Evolutionary conservation across 2,797 vertebrate species (phyloP).

Genomic region (Propithecus perrieri): DNA sequence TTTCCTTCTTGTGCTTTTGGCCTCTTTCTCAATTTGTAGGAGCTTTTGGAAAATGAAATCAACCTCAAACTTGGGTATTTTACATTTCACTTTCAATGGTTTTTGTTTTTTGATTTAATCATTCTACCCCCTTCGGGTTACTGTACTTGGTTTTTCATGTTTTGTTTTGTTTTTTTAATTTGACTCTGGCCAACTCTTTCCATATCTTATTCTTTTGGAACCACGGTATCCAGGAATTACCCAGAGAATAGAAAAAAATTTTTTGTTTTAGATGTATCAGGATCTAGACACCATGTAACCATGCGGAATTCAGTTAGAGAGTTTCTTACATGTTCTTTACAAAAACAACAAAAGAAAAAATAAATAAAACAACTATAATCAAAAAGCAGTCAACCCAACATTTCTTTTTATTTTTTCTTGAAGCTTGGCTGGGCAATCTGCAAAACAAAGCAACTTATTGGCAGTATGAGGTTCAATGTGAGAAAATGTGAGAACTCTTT

Average conservation of each 20-base stretch:
- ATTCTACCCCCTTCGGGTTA: not conserved
- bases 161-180: not conserved
- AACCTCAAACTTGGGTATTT: not conserved
- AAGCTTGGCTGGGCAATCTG: not conserved
- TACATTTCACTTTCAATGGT: not conserved
- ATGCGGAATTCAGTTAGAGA: not conserved
- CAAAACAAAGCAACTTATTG: not conserved
- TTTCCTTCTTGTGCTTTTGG: not conserved
- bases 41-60: constrained; percentile 46
- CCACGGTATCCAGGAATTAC: not conserved
- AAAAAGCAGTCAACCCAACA: not conserved
- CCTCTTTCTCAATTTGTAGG: constrained; percentile 19
- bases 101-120: not conserved
- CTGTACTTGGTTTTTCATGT: not conserved
- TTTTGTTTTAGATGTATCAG: constrained; percentile 36
- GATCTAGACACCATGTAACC: not conserved
- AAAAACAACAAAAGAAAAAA: constrained; percentile 33
- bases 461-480: not conserved
- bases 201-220: constrained; percentile 32
- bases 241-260: not conserved
- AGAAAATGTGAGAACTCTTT: not conserved
- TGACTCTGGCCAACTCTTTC: not conserved
- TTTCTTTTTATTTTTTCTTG: not conserved
- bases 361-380: not conserved
- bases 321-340: not conserved